Base-by-base conservation (phyloP, 2,888 invertebrate genomes). In the Punctoribates punctum region DNA sequence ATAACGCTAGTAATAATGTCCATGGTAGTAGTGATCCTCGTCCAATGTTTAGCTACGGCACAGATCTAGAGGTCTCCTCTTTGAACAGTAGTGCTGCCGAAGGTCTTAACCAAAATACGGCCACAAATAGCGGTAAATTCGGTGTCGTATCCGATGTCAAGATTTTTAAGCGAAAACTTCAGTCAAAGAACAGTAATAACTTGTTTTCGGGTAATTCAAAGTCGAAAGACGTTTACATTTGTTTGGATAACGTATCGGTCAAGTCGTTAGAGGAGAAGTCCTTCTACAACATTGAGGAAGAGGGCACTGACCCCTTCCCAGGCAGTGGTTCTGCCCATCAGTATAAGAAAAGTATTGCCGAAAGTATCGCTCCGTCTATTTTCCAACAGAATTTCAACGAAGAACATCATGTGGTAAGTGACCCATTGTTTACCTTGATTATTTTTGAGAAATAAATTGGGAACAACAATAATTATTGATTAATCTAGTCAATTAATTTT, bases 161-260 rank as follows among this genome's bases (percentile, higher is more conserved):
- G 13, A 23, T 11, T 11, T 25, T 57, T 11, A 23, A 57, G 13
- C 23, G 25, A 9, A 57, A 57, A 57, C 13, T 57, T 5, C 57
- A 57, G 25, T 57, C 57, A 2, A 57, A 57, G 25, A 25, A 23
- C n/a, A 54, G 54, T 54, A 54, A n/a, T 48, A 48, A 48, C n/a
- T 48, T 48, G n/a, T 48, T 48, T 13, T 48, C 48, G 13, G 13
- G n/a, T n/a, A 48, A 54, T 57, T 25, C 23, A 25, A 8, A 11
- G 17, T 23, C 57, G 11, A 70, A 70, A 46, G 70, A 70, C 38
- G 70, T 70, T 4, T 70, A 70, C 25, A 70, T 70, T 23, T 70
- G 70, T 70, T 70, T 70, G 38, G 70, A 70, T 46, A 70, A 70
- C 34, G 70, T 70, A 23, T 70, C 70, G 46, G 70, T 70, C 13